These are phyloP conservation scores for Capromys pilorides DNA, from an alignment of 2,797 vertebrate genomes.

Conservation along the genomic window DNA sequence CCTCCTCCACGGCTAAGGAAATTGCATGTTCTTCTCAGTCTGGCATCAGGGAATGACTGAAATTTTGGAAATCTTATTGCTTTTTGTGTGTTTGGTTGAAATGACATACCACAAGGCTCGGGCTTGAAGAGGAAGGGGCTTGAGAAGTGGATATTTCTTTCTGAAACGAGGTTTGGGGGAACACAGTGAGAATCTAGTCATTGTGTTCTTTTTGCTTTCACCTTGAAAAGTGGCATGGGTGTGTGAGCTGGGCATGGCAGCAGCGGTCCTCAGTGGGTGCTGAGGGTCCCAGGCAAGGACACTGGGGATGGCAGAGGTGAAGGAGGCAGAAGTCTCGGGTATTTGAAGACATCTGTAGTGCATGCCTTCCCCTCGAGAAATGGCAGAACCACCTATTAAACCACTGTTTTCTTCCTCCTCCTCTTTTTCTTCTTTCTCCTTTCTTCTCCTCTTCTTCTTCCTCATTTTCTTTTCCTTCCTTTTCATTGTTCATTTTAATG, in stretches of 20 bases:
- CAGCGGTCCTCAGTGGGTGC: background rate
- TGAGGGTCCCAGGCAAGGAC: background rate
- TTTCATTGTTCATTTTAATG: background rate
- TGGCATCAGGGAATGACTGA: background rate
- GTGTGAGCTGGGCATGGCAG: background rate
- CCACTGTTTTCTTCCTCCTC: background rate
- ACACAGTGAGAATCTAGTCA: background rate
- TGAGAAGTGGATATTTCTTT: background rate
- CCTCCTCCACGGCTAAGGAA: background rate
- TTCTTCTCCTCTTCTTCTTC: no score
- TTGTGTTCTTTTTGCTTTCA: background rate
- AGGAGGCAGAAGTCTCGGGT: background rate
- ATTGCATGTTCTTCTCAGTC: background rate
- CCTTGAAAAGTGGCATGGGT: background rate
- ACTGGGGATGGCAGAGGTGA: background rate
- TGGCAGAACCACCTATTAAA: no score
- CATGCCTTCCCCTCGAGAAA: no score
- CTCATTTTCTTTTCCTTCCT: background rate
- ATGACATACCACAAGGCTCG: background rate
- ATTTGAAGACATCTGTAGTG: background rate
- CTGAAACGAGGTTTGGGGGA: background rate
- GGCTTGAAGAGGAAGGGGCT: background rate
- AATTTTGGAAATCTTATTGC: background rate
- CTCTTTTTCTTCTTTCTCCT: rapidly evolving
- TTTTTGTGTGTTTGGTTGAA: background rate